Base-by-base conservation (phyloP, 2,797 vertebrate genomes). In the Acipenser ruthenus region DNA sequence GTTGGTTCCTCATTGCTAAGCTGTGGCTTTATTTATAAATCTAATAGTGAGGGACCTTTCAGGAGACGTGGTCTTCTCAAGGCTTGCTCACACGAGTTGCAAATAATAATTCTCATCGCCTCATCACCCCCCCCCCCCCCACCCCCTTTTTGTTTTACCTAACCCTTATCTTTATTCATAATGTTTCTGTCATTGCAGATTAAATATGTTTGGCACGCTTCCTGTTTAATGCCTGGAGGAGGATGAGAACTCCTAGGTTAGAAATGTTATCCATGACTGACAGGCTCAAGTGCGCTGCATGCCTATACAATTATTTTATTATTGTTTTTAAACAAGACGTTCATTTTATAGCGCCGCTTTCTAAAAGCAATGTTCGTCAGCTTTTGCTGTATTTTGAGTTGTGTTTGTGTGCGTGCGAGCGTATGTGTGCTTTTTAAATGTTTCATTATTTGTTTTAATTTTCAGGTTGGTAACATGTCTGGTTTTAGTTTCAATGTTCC, bases 161-260 rank as follows among this genome's bases (percentile, higher is more conserved):
- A 63, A 65, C 65, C 49, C 4, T 60, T 48, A 49, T 69, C 62
- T 52, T 74, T 72, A 48, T 49, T 12, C 12, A 4, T n/a, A 23
- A 13, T n/a, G 47, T 53, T 53, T 65, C 10, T 53, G 50, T 58
- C 52, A 9, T 51, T 48, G 37, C 11, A 37, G 11, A 6, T 58
- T 65, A 55, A 56, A 55, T 37, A 13, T 10, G 13, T 58, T 58
- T 58, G 55, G 55, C 55, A 51, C 50, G 10, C 62, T 9, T 15
- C 8, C 7, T 23, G 6, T 71, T 56, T 5, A 15, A 9, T 53
- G 13, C 63, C 10, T 11, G 12, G 10, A 11, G 63, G 12, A 37
- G 64, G 64, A 65, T 10, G 9, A 11, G 7, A 18, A 18, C 7
- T 52, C 5, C 6, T 52, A 7, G 12, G 47, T 65, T 10, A 51